Conservation (phyloP, 2,888 invertebrate species). For the Atherix ibis region DNA sequence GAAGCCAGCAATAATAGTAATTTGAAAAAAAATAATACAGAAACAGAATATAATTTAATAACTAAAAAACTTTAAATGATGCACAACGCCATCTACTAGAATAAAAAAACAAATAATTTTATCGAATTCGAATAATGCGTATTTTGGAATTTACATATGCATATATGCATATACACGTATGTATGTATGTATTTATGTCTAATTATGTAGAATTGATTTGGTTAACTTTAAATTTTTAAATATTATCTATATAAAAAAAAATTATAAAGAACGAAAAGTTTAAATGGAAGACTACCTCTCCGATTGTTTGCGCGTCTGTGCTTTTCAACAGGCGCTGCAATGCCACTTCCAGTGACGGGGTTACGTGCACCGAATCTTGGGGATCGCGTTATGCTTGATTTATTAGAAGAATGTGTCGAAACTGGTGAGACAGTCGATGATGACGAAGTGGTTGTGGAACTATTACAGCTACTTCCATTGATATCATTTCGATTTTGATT, state of each 20-base stretch:
- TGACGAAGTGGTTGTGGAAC: constrained; percentile 4
- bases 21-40: no score
- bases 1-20: no score
- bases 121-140: no score
- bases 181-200: no score
- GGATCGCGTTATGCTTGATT: constrained; percentile 2
- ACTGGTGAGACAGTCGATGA: constrained; percentile 5
- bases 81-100: no score
- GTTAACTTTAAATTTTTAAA: constrained; percentile 2
- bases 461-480: constrained; percentile 2
- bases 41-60: no score
- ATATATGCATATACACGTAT: no score
- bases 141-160: no score
- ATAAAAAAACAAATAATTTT: no score
- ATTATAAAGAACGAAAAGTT: background rate
- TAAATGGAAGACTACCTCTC: constrained; percentile 14
- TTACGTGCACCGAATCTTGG: constrained; percentile 16
- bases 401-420: constrained; percentile 3
- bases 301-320: constrained; percentile 15
- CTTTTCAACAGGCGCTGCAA: constrained; percentile 17
- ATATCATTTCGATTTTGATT: constrained; percentile 1
- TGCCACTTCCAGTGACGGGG: constrained; percentile 21
- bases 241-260: background rate
- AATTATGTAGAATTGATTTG: constrained; percentile 1
- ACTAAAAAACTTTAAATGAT: no score